Conservation (phyloP, 2,797 vertebrate genomes). For the Champsocephalus gunnari region DNA sequence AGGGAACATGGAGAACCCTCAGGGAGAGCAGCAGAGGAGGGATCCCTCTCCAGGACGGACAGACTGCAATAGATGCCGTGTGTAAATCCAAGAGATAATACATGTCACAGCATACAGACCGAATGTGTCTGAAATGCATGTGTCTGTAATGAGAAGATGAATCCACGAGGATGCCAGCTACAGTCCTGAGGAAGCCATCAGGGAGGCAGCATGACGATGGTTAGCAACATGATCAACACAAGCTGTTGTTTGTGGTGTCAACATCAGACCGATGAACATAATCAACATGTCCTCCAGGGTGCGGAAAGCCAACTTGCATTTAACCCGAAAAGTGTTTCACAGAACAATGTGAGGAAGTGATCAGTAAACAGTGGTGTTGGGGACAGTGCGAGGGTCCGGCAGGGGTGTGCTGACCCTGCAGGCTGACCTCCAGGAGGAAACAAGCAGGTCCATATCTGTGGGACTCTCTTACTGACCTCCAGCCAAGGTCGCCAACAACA, state of each 20-base stretch:
- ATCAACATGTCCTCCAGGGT: not conserved
- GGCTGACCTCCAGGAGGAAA: slow-evolving; percentile 7
- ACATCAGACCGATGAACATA: slow-evolving; percentile 9
- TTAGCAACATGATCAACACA: slow-evolving; percentile 7
- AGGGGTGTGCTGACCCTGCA: slow-evolving; percentile 8
- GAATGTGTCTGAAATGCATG: no score
- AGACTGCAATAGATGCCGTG: no score
- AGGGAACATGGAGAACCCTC: no score
- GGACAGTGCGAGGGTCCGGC: not conserved
- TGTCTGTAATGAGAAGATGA: no score
- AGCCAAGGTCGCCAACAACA: slow-evolving; percentile 5
- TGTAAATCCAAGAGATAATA: no score
- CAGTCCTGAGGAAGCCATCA: no score
- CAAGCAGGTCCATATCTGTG: slow-evolving; percentile 1
- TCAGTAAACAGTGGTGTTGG: slow-evolving; percentile 46
- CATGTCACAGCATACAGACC: no score
- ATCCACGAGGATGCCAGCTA: no score
- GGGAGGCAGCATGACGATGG: no score
- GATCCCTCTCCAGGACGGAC: no score
- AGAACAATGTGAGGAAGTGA: slow-evolving; percentile 76
- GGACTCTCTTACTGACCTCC: not conserved
- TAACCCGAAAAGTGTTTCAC: slow-evolving; percentile 49
- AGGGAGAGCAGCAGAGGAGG: no score
- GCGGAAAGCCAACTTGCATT: slow-evolving; percentile 28
- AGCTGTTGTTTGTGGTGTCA: slow-evolving; percentile 11